Evolutionary conservation across 2,888 invertebrate species (phyloP).

Genomic region (Meliscaeva auricollis): DNA sequence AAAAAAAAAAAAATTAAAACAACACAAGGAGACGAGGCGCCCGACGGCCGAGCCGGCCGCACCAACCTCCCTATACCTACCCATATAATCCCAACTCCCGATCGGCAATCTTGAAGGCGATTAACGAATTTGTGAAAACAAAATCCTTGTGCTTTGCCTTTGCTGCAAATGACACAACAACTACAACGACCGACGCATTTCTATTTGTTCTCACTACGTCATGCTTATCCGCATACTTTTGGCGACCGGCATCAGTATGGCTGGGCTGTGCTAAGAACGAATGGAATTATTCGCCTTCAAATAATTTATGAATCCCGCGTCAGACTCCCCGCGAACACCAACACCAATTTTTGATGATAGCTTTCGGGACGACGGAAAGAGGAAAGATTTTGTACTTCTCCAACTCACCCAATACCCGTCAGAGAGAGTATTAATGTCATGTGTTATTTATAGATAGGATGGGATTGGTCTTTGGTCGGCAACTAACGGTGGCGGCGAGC

Average conservation of each 20-base stretch:
- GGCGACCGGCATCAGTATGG: constrained; percentile 68
- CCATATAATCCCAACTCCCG: constrained; percentile 16
- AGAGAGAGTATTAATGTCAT: constrained; percentile 66
- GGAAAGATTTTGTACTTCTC: constrained; percentile 30
- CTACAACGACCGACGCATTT: constrained; percentile 56
- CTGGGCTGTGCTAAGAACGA: constrained; percentile 24
- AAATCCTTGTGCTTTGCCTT: constrained; percentile 67
- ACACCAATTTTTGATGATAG: constrained; percentile 7
- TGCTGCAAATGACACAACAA: constrained; percentile 47
- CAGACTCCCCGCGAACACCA: constrained; percentile 43
- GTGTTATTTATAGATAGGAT: constrained; percentile 72
- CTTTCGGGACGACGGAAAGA: constrained; percentile 35
- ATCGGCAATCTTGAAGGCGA: constrained; percentile 67
- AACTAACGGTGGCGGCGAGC: not conserved
- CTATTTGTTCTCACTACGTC: constrained; percentile 72
- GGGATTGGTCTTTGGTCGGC: constrained; percentile 51
- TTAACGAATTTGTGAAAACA: constrained; percentile 67
- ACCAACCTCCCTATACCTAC: constrained; percentile 25
- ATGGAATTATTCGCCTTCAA: constrained; percentile 65
- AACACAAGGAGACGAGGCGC: constrained; percentile 42
- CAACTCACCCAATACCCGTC: constrained; percentile 42
- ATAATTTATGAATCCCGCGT: constrained; percentile 68
- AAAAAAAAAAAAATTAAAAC: not conserved
- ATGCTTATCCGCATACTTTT: constrained; percentile 74
- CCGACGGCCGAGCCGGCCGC: constrained; percentile 33